Percentiles rank a stretch among this genome's conserved stretches.
Evolutionary conservation across 2,113 vertebrate species (phyloP).

Genomic region (Gadus macrocephalus): DNA sequence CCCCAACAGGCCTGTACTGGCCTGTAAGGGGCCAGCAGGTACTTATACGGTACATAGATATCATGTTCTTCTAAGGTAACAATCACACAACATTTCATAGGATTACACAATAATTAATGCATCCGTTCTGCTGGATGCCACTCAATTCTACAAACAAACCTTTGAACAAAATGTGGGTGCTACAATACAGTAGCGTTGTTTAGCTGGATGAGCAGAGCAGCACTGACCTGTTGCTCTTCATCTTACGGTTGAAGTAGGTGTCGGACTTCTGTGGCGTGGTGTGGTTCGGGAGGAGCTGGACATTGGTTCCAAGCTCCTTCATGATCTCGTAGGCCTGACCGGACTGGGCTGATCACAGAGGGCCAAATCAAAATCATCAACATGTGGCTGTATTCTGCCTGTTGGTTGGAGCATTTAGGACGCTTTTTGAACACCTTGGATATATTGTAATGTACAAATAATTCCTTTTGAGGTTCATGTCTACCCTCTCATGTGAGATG

Average conservation of each 20-base stretch:
- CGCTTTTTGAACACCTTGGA: no score
- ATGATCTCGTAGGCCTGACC: conserved; percentile 79
- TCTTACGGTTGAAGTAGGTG: conserved; percentile 97
- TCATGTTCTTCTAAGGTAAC: not conserved
- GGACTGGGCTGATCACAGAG: conserved; percentile 52
- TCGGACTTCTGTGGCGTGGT: conserved; percentile 89
- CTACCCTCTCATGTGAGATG: no score
- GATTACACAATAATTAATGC: not conserved
- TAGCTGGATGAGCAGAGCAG: not conserved
- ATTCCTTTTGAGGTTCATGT: no score
- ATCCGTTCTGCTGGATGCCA: no score
- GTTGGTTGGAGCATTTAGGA: not conserved
- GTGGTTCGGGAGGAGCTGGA: conserved; percentile 92
- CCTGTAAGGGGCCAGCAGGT: no score
- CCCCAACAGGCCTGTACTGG: no score
- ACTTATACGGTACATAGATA: no score
- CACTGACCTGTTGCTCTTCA: conserved; percentile 96
- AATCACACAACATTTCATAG: not conserved
- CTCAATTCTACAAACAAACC: no score
- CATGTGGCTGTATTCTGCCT: not conserved
- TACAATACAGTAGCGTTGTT: no score
- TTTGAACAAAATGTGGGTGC: no score
- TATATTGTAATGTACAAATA: no score
- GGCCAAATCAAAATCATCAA: not conserved
- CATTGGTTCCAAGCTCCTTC: conserved; percentile 89